phyloP scores from a whole-genome alignment of 2,888 invertebrate genomes.

The Pycnomerus fuliginosus region DNA sequence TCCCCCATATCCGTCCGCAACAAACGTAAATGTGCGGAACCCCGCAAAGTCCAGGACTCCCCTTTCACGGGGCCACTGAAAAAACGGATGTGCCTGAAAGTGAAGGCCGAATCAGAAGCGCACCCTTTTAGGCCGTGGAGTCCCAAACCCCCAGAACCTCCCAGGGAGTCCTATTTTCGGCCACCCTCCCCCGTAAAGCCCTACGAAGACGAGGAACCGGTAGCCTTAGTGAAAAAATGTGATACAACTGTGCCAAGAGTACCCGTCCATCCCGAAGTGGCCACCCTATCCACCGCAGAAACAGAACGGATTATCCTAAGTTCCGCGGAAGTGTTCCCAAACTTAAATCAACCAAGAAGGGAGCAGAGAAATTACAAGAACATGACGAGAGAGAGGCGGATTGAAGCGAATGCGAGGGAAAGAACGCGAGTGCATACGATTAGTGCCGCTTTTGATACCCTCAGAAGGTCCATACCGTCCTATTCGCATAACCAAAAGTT shows the following conservation, averaged over 20 bases:
- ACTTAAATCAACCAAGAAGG: constrained; percentile 29
- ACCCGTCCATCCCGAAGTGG: constrained; percentile 42
- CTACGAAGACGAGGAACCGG: constrained; percentile 36
- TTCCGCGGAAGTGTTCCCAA: constrained; percentile 44
- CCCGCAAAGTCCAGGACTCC: constrained; percentile 59
- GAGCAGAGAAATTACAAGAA: constrained; percentile 91
- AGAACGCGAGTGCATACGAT: constrained; percentile 93
- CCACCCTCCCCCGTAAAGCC: constrained; percentile 42
- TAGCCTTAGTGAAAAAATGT: constrained; percentile 40
- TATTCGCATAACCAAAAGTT: constrained; percentile 93
- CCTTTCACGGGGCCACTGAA: constrained; percentile 62
- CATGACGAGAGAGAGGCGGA: constrained; percentile 89
- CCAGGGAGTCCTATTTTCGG: constrained; percentile 38
- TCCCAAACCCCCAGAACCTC: constrained; percentile 32
- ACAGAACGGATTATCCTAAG: constrained; percentile 42
- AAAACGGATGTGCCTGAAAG: constrained; percentile 66
- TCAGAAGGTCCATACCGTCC: constrained; percentile 81
- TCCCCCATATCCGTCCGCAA: constrained; percentile 60
- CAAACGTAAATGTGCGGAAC: constrained; percentile 68
- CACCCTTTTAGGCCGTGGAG: constrained; percentile 70
- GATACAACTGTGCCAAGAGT: constrained; percentile 32
- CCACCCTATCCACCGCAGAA: constrained; percentile 35
- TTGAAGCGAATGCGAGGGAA: constrained; percentile 93
- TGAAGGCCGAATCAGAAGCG: constrained; percentile 47
- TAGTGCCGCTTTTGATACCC: constrained; percentile 90